Evolutionary conservation across 1,140 invertebrate species (phyloP).

Genomic region (Diorhabda elongata): DNA sequence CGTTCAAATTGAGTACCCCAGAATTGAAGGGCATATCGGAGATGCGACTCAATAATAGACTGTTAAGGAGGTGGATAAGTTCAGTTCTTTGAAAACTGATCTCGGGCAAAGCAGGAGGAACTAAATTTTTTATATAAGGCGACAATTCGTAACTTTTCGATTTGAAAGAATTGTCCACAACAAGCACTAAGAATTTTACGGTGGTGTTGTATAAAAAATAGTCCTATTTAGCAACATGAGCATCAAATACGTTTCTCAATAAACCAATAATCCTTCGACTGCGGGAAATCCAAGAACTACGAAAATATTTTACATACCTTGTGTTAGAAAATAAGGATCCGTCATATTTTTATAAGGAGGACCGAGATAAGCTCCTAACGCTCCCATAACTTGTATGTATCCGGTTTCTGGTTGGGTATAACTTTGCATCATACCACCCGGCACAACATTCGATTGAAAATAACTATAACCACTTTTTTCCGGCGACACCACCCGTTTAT

Average conservation of each 20-base stretch:
- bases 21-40: too few species aligned
- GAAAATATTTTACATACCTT: slow-evolving; percentile 50
- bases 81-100: too few species aligned
- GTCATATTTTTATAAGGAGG: slow-evolving; percentile 63
- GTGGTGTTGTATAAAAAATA: too few species aligned
- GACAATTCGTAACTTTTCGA: background rate
- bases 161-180: background rate
- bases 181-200: too few species aligned
- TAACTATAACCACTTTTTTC: slow-evolving; percentile 36
- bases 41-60: too few species aligned
- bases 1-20: too few species aligned
- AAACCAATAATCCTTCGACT: background rate
- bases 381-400: slow-evolving; percentile 61
- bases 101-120: too few species aligned
- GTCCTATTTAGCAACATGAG: too few species aligned
- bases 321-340: slow-evolving; percentile 62
- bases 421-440: slow-evolving; percentile 28
- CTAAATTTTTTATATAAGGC: too few species aligned
- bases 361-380: slow-evolving; percentile 55
- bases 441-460: slow-evolving; percentile 35
- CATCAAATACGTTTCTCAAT: background rate
- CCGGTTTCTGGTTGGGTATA: slow-evolving; percentile 37
- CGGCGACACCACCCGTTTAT: slow-evolving; percentile 20
- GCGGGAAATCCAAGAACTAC: background rate
- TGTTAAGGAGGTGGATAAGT: too few species aligned